Evolutionary conservation across 2,797 vertebrate genomes (phyloP).

Genomic region (Ptychadena robeensis): DNA sequence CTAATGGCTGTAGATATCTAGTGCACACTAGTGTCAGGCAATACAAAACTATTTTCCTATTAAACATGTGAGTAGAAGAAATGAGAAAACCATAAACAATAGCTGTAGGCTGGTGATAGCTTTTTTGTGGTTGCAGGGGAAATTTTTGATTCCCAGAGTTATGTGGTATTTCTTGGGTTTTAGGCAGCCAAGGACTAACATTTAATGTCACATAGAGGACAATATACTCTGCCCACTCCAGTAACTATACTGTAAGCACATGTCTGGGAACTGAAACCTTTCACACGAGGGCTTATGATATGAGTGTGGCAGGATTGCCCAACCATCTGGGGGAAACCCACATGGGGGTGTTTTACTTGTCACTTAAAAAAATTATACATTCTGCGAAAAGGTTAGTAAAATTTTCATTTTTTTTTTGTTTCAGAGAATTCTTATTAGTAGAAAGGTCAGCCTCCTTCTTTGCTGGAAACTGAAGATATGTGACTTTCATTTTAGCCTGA

Average conservation of each 20-base stretch:
- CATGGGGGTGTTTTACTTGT: slow-evolving; percentile 34
- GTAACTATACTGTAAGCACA: not conserved
- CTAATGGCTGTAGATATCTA: no score
- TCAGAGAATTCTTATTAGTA: slow-evolving; percentile 40
- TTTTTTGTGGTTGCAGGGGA: no score
- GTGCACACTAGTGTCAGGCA: no score
- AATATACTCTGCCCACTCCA: not conserved
- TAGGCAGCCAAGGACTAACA: no score
- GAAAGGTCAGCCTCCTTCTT: slow-evolving; percentile 48
- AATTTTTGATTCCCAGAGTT: no score
- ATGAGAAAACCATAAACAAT: no score
- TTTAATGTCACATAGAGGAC: no score
- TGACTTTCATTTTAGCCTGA: slow-evolving; percentile 38
- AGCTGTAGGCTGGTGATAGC: no score
- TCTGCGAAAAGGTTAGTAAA: slow-evolving; percentile 42
- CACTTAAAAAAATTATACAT: not conserved
- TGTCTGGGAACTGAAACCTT: not conserved
- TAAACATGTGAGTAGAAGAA: no score
- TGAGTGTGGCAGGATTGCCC: not conserved
- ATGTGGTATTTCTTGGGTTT: no score
- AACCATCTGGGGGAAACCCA: slow-evolving; percentile 46
- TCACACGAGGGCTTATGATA: not conserved
- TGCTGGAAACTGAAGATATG: slow-evolving; percentile 5
- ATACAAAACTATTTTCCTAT: no score
- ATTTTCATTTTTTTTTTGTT: slow-evolving; percentile 34